Percentiles rank a stretch among this genome's conserved stretches.
These are phyloP conservation scores for Indicator maculatus DNA, from an alignment of 2,113 vertebrate genomes.

Conservation along the genomic window DNA sequence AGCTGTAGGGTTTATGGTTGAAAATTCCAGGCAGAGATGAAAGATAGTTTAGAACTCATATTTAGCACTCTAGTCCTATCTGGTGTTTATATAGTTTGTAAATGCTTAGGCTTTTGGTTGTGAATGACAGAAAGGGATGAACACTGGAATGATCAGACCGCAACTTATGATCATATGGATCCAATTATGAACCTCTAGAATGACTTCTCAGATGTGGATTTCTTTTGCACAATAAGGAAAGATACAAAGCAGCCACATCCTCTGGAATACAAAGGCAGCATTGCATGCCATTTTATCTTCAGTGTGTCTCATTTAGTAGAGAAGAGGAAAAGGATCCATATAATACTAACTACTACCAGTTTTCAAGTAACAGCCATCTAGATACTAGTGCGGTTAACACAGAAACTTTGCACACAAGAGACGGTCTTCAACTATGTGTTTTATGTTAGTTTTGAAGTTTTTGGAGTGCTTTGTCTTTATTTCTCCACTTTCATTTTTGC, in stretches of 20 bases:
- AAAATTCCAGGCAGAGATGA: background rate
- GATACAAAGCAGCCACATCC: slow-evolving; percentile 53
- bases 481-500: background rate
- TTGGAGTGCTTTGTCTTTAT: background rate
- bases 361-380: background rate
- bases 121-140: background rate
- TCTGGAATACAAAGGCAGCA: background rate
- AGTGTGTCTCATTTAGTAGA: slow-evolving; percentile 4
- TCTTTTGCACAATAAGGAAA: background rate
- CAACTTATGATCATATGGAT: slow-evolving; percentile 4
- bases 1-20: background rate
- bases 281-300: background rate
- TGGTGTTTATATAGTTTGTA: background rate
- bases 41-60: background rate
- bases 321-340: background rate
- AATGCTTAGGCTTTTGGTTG: background rate
- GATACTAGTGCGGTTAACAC: background rate
- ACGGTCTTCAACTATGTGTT: background rate
- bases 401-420: background rate
- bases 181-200: background rate
- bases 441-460: background rate
- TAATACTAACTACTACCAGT: background rate
- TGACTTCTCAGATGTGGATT: slow-evolving; percentile 50
- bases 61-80: background rate
- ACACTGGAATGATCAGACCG: background rate